Conservation (phyloP, 1,140 invertebrate species). For the Meloidogyne floridensis region DNA sequence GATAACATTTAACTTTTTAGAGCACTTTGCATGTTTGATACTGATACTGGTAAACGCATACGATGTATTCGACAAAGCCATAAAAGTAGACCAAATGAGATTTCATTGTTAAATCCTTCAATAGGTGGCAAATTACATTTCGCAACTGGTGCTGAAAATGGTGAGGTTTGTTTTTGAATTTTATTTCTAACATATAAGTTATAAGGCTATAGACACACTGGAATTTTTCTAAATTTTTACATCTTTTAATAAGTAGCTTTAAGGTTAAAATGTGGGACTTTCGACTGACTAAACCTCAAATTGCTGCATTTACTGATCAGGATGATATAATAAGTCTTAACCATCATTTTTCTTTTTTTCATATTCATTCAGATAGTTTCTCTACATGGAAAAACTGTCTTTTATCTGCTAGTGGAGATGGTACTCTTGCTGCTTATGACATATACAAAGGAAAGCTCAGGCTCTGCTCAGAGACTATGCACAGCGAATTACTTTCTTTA, state of each 20-base stretch:
- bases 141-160: slow-evolving; percentile 37
- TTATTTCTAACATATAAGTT: no score
- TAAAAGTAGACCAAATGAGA: slow-evolving; percentile 30
- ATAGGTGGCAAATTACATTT: slow-evolving; percentile 7
- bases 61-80: slow-evolving; percentile 40
- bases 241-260: neutral
- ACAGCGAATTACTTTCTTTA: slow-evolving; percentile 42
- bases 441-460: slow-evolving; percentile 29
- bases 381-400: slow-evolving; percentile 18
- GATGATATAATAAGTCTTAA: slow-evolving; percentile 38
- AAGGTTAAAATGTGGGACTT: slow-evolving; percentile 44
- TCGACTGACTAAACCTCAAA: slow-evolving; percentile 14
- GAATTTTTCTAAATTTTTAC: no score
- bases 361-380: slow-evolving; percentile 7
- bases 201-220: no score
- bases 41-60: slow-evolving; percentile 38
- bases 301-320: slow-evolving; percentile 34
- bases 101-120: slow-evolving; percentile 24
- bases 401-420: slow-evolving; percentile 39
- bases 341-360: neutral
- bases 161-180: slow-evolving; percentile 23
- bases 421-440: slow-evolving; percentile 42
- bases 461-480: slow-evolving; percentile 36
- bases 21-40: slow-evolving; percentile 36
- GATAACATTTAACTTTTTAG: slow-evolving; percentile 16